Conservation (phyloP, 2,113 vertebrate genomes). For the Centropristis striata region DNA sequence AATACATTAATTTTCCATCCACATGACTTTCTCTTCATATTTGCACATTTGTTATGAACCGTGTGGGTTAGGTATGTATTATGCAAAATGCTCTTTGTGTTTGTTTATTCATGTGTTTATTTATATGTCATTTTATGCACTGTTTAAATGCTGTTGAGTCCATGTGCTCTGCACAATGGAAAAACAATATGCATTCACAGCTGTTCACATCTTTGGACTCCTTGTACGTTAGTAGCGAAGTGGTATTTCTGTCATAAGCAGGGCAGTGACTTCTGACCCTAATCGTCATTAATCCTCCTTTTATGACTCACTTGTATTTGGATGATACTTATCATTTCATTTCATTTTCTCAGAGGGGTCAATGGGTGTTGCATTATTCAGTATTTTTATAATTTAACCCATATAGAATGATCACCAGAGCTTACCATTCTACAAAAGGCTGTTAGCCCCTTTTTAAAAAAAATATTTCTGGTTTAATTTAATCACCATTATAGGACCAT, state of each 20-base stretch:
- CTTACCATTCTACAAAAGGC: background rate
- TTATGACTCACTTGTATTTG: background rate
- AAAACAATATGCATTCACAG: conserved; percentile 3
- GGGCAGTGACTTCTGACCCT: background rate
- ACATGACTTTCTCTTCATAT: conserved; percentile 1
- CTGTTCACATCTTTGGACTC: background rate
- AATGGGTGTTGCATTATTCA: background rate
- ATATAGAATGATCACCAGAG: background rate
- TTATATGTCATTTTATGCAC: background rate
- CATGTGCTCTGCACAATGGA: background rate
- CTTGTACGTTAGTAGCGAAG: background rate
- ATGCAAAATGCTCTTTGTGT: background rate
- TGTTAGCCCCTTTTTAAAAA: too few relatives aligned
- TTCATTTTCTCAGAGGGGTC: background rate
- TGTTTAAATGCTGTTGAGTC: background rate
- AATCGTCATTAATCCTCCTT: background rate
- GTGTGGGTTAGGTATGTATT: conserved; percentile 1
- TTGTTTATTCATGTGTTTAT: background rate
- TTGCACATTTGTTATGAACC: background rate
- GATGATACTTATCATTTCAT: background rate
- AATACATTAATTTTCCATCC: background rate
- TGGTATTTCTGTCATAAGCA: background rate
- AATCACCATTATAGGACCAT: too few relatives aligned
- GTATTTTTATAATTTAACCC: too few relatives aligned
- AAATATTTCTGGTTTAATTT: too few relatives aligned